phyloP scores from a whole-genome alignment of 2,888 invertebrate species.

The Tachina fera region DNA sequence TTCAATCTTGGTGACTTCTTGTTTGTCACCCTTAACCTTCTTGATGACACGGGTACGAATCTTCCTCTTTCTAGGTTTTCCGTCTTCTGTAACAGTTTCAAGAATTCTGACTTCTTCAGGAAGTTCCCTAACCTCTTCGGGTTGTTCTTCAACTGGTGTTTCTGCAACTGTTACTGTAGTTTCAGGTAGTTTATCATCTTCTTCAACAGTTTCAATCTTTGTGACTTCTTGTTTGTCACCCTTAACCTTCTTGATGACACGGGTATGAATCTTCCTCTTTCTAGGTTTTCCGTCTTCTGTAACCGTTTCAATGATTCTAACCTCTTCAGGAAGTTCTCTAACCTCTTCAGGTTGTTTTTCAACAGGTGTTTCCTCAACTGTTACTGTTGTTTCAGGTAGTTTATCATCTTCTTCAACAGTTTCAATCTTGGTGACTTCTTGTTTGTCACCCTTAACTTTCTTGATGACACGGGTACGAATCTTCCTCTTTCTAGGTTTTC shows the following conservation, averaged over 20 bases:
- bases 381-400: conserved; percentile 9
- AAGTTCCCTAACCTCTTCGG: not conserved
- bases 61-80: conserved; percentile 1
- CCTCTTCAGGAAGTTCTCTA: conserved; percentile 1
- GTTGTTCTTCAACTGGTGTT: not conserved
- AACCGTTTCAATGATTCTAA: conserved; percentile 1
- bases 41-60: conserved; percentile 7
- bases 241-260: conserved; percentile 9
- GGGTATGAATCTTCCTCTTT: conserved; percentile 12
- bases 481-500: not conserved
- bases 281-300: not conserved
- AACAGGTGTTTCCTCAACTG: not conserved
- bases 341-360: not conserved
- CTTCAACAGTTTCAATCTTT: conserved; percentile 19
- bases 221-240: conserved; percentile 24
- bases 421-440: conserved; percentile 21
- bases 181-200: conserved; percentile 4
- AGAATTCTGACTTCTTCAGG: not conserved
- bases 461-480: conserved; percentile 6
- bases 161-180: conserved; percentile 13
- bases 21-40: conserved; percentile 14
- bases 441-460: conserved; percentile 12
- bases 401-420: conserved; percentile 17
- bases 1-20: conserved; percentile 23
- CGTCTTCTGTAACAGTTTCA: not conserved